Percentiles rank a stretch among this genome's conserved stretches.
Conservation (phyloP, 2,113 vertebrate genomes). For the Notothenia coriiceps region DNA sequence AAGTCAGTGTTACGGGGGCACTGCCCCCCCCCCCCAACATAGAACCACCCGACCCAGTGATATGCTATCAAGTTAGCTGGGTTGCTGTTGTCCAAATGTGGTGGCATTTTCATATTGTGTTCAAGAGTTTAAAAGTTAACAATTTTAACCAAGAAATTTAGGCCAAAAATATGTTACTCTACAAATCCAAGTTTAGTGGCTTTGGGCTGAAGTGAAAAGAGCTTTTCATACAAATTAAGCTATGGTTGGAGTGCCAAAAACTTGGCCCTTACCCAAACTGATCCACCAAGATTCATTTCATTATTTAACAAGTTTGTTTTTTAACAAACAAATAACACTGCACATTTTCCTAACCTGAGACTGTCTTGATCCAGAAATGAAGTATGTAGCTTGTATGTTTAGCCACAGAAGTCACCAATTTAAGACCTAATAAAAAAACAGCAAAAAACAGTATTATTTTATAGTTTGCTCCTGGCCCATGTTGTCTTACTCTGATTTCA, state of each 20-base stretch:
- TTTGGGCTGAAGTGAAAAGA: not conserved
- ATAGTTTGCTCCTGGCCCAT: not conserved
- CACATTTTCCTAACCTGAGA: not conserved
- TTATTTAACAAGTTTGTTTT: not conserved
- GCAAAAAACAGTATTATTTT: not conserved
- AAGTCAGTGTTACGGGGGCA: no score
- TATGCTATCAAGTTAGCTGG: not conserved
- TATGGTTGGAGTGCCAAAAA: not conserved
- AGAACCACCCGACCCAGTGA: not conserved
- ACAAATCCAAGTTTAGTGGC: not conserved
- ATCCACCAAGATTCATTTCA: not conserved
- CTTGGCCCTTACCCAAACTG: not conserved
- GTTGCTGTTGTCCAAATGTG: not conserved
- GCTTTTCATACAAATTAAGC: not conserved
- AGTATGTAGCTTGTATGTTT: not conserved
- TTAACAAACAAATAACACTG: not conserved
- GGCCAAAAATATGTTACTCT: no score
- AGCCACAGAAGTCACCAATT: not conserved
- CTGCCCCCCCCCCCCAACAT: no score
- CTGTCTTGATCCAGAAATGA: not conserved
- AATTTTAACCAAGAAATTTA: no score
- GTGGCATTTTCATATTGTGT: not conserved
- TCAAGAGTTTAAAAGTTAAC: not conserved
- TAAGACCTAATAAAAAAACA: not conserved
- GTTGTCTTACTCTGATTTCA: not conserved